Conservation (phyloP, 2,888 invertebrate genomes). For the Phaonia tiefii region DNA sequence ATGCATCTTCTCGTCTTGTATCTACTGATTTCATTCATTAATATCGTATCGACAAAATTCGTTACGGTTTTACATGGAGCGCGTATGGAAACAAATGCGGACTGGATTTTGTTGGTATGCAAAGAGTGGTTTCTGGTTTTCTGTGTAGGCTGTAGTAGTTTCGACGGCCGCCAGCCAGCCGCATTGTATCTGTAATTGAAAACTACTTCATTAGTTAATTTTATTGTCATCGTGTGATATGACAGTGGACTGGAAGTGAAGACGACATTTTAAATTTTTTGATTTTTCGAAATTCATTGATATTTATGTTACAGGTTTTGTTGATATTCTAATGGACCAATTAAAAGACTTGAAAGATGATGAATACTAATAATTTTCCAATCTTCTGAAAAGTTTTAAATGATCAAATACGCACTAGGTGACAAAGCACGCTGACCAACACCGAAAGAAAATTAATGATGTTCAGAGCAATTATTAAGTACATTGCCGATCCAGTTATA, state of each 20-base stretch:
- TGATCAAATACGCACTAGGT: no score
- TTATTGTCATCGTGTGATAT: conserved; percentile 59
- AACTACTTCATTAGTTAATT: conserved; percentile 61
- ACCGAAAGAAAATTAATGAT: no score
- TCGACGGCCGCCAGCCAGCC: conserved; percentile 39
- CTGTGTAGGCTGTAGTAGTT: conserved; percentile 37
- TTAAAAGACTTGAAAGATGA: no score
- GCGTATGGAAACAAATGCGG: not conserved
- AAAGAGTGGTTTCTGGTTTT: not conserved
- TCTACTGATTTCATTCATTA: conserved; percentile 9
- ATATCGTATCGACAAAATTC: conserved; percentile 15
- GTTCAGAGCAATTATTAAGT: no score
- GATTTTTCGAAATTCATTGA: no score
- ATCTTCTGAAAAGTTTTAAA: no score
- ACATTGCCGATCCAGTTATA: no score
- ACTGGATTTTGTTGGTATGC: no score
- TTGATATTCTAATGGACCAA: no score
- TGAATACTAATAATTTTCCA: no score
- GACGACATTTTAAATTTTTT: not conserved
- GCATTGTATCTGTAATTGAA: conserved; percentile 58
- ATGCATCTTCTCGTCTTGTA: conserved; percentile 21
- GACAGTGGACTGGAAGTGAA: conserved; percentile 17
- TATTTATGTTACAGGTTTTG: no score
- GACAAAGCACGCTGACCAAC: no score
- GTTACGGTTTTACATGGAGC: conserved; percentile 31